Evolutionary conservation across 2,113 vertebrate genomes (phyloP).

Genomic region (Cranoglanis bouderius): DNA sequence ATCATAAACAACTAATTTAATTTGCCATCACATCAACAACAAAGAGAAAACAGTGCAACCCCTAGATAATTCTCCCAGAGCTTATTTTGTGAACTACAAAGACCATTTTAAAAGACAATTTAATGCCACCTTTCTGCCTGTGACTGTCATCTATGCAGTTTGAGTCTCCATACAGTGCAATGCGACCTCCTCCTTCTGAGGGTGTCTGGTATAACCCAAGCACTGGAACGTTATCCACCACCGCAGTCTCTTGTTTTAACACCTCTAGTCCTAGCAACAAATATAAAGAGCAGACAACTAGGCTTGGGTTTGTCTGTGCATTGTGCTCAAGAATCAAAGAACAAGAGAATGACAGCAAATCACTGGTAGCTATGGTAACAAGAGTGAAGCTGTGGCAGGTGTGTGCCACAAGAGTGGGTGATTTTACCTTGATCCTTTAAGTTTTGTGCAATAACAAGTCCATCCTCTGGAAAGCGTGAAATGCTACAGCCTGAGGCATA

Average conservation of each 20-base stretch:
- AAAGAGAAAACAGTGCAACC: not conserved
- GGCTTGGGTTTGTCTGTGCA: not conserved
- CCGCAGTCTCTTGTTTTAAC: conserved; percentile 90
- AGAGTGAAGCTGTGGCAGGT: conserved; percentile 9
- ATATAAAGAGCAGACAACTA: conserved; percentile 6
- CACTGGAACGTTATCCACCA: conserved; percentile 90
- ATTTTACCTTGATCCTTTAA: conserved; percentile 95
- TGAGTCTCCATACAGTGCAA: conserved; percentile 93
- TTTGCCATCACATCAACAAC: not conserved
- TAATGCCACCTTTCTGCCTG: conserved; percentile 86
- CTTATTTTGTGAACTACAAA: not conserved
- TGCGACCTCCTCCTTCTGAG: conserved; percentile 86
- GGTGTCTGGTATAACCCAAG: conserved; percentile 93
- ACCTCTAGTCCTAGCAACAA: conserved; percentile 86
- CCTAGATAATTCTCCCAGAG: not conserved
- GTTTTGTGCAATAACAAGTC: conserved; percentile 91
- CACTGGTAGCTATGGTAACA: conserved; percentile 42
- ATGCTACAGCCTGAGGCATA: conserved; percentile 98
- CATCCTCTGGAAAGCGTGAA: conserved; percentile 93
- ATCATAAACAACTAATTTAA: not conserved
- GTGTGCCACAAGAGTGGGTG: not conserved
- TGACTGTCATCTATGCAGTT: conserved; percentile 98
- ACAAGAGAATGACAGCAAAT: not conserved
- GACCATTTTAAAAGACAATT: not conserved
- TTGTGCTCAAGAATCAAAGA: conserved; percentile 12